These are phyloP conservation scores for Phylloscopus trochiloides DNA, from an alignment of 2,113 vertebrate species.

Conservation along the genomic window DNA sequence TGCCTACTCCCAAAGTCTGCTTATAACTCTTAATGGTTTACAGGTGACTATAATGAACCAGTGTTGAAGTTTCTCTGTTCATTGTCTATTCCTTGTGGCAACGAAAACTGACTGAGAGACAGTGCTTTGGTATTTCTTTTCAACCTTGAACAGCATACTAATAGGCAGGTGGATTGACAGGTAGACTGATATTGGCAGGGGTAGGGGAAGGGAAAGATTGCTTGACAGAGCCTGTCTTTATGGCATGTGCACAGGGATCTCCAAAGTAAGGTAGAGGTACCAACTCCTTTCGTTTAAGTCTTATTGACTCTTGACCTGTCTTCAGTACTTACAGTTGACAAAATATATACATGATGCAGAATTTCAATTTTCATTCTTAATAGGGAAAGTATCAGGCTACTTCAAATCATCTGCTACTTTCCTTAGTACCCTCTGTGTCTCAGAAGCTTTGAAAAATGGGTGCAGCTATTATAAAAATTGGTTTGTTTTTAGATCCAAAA, in stretches of 20 bases:
- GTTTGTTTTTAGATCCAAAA: neutral
- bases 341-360: neutral
- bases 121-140: conserved; percentile 21
- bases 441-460: neutral
- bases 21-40: conserved; percentile 15
- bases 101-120: neutral
- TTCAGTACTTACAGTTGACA: neutral
- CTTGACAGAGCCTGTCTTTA: neutral
- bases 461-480: neutral
- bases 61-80: neutral
- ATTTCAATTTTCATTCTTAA: neutral
- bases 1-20: neutral
- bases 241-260: neutral
- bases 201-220: neutral
- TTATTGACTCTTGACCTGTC: neutral
- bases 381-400: neutral
- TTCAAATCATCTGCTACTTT: neutral
- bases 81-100: neutral
- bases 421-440: neutral
- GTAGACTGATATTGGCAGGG: neutral
- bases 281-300: neutral
- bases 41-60: neutral
- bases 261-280: neutral
- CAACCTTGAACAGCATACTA: neutral
- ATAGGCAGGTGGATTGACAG: conserved; percentile 30